Conservation (phyloP, 2,797 vertebrate genomes). For the Chaenodraco wilsoni region DNA sequence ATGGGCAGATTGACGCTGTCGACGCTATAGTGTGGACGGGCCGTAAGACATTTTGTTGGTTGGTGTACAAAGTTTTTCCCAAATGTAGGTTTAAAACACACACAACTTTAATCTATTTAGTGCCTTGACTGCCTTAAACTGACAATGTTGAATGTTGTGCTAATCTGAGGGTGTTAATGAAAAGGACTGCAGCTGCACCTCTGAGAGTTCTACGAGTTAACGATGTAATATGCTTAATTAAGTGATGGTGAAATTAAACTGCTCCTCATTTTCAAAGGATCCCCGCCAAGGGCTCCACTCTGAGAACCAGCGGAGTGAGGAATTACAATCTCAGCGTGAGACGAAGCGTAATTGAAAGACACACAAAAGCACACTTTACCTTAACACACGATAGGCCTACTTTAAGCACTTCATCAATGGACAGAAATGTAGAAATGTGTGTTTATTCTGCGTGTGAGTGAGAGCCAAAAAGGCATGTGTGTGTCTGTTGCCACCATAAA, state of each 20-base stretch:
- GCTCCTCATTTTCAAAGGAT: conserved; percentile 37
- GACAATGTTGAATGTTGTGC: conserved; percentile 1
- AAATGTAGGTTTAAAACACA: not conserved
- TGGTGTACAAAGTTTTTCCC: too few relatives aligned
- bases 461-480: not conserved
- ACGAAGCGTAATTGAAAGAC: conserved; percentile 17
- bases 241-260: conserved; percentile 30
- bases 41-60: too few relatives aligned
- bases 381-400: too few relatives aligned
- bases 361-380: not conserved
- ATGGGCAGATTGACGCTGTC: too few relatives aligned
- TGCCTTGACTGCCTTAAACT: not conserved
- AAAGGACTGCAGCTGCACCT: conserved; percentile 8
- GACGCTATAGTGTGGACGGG: too few relatives aligned
- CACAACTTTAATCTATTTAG: not conserved
- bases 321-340: conserved; percentile 44
- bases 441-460: not conserved
- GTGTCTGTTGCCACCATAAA: not conserved
- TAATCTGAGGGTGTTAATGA: conserved; percentile 12
- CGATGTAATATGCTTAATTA: conserved; percentile 24
- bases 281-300: conserved; percentile 16
- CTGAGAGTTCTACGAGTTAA: conserved; percentile 14
- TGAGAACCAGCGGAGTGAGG: conserved; percentile 28
- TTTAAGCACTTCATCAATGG: not conserved
- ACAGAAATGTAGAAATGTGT: not conserved